Percentiles rank a stretch among this genome's conserved stretches.
phyloP scores from a whole-genome alignment of 1,140 invertebrate genomes.

The fruit fly (Drosophila melanogaster) region Release_6_plus_ISO1_MT NT_033779.5:14715001-14715500 shows the following conservation, averaged over 20 bases:
- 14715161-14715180: slow-evolving; percentile 66
- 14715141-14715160: slow-evolving; percentile 14
- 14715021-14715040: slow-evolving; percentile 58
- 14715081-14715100: slow-evolving; percentile 59
- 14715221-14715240: slow-evolving; percentile 81
- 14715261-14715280: slow-evolving; percentile 57
- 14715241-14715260: slow-evolving; percentile 82
- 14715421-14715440: not conserved
- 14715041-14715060: slow-evolving; percentile 55
- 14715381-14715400: not conserved
- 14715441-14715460: slow-evolving; percentile 26
- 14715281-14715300: slow-evolving; percentile 57
- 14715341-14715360: slow-evolving; percentile 49
- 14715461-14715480: slow-evolving; percentile 51
- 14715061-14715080: slow-evolving; percentile 48
- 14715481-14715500: slow-evolving; percentile 40
- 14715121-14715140: slow-evolving; percentile 23
- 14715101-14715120: slow-evolving; percentile 57
- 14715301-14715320: slow-evolving; percentile 15
- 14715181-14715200: slow-evolving; percentile 23
- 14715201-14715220: slow-evolving; percentile 53
- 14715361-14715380: not conserved
- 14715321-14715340: slow-evolving; percentile 29
- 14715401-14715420: not conserved
- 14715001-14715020: slow-evolving; percentile 69